Conservation (phyloP, 2,888 invertebrate species). For the Lasioglossum malachurum region DNA sequence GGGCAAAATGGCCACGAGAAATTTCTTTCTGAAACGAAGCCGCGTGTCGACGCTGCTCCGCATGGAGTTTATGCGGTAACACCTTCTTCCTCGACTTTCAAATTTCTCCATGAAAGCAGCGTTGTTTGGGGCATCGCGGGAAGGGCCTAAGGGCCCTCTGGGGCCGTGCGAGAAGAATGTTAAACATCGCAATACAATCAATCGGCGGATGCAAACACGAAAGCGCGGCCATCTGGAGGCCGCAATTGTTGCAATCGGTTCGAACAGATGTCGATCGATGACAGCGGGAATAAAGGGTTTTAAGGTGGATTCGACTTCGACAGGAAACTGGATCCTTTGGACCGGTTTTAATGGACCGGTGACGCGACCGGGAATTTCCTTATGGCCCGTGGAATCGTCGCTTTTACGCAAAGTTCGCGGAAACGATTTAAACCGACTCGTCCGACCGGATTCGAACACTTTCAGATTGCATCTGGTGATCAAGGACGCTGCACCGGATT, state of each 20-base stretch:
- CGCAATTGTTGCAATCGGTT: constrained; percentile 67
- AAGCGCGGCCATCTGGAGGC: constrained; percentile 71
- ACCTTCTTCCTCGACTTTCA: constrained; percentile 66
- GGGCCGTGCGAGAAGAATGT: constrained; percentile 70
- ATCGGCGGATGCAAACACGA: constrained; percentile 40
- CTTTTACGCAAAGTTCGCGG: constrained; percentile 10
- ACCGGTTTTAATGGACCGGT: background rate
- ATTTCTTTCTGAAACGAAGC: background rate
- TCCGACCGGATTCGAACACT: constrained; percentile 12
- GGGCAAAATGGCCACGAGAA: constrained; percentile 18
- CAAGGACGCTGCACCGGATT: constrained; percentile 61
- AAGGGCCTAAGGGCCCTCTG: constrained; percentile 68
- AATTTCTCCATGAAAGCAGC: constrained; percentile 69
- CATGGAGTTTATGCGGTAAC: constrained; percentile 54
- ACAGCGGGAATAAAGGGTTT: constrained; percentile 39
- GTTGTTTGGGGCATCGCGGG: constrained; percentile 75
- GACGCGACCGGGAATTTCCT: constrained; percentile 14
- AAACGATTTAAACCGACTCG: background rate
- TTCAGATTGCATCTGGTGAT: constrained; percentile 21
- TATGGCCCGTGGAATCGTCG: background rate
- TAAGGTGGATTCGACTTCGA: background rate
- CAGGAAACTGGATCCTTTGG: background rate
- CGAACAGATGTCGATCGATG: constrained; percentile 64
- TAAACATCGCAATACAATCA: constrained; percentile 62
- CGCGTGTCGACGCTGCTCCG: constrained; percentile 50